Evolutionary conservation across 2,113 vertebrate genomes (phyloP), one percentile per base, ranked within the genome.

Genomic region (Strix aluco): DNA sequence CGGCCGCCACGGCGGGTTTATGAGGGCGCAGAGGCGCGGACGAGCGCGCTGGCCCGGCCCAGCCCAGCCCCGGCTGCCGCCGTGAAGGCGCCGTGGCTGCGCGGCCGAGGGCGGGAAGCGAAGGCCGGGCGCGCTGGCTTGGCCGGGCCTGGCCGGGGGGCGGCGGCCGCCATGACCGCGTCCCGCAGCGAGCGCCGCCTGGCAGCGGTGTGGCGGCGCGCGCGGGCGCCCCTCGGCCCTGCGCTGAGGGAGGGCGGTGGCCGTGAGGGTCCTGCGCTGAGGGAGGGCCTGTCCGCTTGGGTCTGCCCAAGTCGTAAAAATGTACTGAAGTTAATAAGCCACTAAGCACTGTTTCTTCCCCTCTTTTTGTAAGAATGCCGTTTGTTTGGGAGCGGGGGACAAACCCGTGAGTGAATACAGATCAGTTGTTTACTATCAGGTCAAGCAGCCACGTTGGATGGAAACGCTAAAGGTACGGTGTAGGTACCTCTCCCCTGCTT

Each of bases 401-500:
- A 99, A 99, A 67, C 98, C 98, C 0, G 98, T 98, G 83, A 99
- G 97, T 36, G 99, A 99, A 86, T 99, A 99, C 87, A 98, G 98
- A 94, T 99, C 99, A 0, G 99, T 99, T 15, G 99, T 99, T 52
- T 99, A 99, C 98, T 99, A 99, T 70, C 99, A 99, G 98, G 97
- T 99, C 96, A 99, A 99, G 77, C 99, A 99, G 95, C 99, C 99
- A 1, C 99, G 99, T 2, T 99, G 99, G 99, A 99, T 99, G 98
- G 99, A 99, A 96, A 99, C 99, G 0, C 96, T 99, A 92, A 99
- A 99, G 99, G 99, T 99, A 98, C 1, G 36, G 30, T 0, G 3
- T 19, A 17, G 19, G 3, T 6, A 1, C 6, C 38, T 61, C 13
- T 13, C 11, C 2, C 34, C n/a, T 27, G 5, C 8, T 4, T 65